A percentile compares a stretch with the other conserved stretches of the same genome.
phyloP scores from a whole-genome alignment of 2,888 invertebrate species.

The Watsonalla cultraria region DNA sequence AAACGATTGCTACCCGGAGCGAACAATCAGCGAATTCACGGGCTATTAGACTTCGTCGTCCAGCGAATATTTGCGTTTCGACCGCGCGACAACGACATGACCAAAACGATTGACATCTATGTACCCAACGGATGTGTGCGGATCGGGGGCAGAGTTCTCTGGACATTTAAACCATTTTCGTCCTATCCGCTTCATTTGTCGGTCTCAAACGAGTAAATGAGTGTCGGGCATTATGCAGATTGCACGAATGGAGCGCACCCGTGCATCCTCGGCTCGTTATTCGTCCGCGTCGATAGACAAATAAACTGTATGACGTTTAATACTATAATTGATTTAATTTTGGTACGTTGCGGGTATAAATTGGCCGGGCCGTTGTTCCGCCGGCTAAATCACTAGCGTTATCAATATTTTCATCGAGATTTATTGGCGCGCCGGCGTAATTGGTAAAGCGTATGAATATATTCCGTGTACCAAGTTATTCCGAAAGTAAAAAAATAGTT shows the following conservation, averaged over 20 bases:
- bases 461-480: slow-evolving; percentile 25
- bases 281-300: slow-evolving; percentile 47
- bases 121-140: slow-evolving; percentile 16
- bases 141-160: slow-evolving; percentile 27
- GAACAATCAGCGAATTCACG: slow-evolving; percentile 57
- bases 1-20: slow-evolving; percentile 36
- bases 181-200: slow-evolving; percentile 61
- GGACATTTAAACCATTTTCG: slow-evolving; percentile 43
- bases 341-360: slow-evolving; percentile 38
- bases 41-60: slow-evolving; percentile 51
- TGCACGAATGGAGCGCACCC: slow-evolving; percentile 45
- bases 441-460: slow-evolving; percentile 38
- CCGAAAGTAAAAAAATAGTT: slow-evolving; percentile 18
- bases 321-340: slow-evolving; percentile 42
- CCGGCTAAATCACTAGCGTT: slow-evolving; percentile 39
- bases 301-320: slow-evolving; percentile 31
- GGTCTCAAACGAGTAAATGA: slow-evolving; percentile 67
- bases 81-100: slow-evolving; percentile 23
- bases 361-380: slow-evolving; percentile 37
- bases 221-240: slow-evolving; percentile 65
- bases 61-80: slow-evolving; percentile 47
- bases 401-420: slow-evolving; percentile 62
- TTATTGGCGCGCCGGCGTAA: slow-evolving; percentile 49
- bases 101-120: slow-evolving; percentile 26
- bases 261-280: slow-evolving; percentile 38